phyloP scores from a whole-genome alignment of 2,113 vertebrate species.

The Ageneiosus marmoratus region DNA sequence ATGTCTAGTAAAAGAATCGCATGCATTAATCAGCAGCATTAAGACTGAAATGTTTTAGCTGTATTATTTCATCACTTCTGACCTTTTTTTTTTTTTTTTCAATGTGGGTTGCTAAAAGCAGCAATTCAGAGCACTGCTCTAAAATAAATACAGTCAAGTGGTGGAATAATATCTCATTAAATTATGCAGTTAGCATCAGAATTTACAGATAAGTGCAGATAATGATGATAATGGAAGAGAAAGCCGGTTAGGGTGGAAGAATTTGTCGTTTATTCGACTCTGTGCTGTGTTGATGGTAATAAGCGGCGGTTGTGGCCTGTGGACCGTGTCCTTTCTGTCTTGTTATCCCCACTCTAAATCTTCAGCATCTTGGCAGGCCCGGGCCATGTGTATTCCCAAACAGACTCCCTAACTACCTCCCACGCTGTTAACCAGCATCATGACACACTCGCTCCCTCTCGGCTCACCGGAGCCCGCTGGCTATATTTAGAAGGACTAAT shows the following conservation, averaged over 20 bases:
- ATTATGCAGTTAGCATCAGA: neutral
- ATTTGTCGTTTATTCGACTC: constrained; percentile 30
- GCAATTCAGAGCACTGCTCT: neutral
- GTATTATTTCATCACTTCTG: neutral
- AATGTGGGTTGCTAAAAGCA: neutral
- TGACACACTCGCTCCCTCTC: constrained; percentile 28
- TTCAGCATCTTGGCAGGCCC: constrained; percentile 57
- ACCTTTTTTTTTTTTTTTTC: neutral
- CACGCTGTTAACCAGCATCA: constrained; percentile 32
- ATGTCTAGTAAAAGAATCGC: neutral
- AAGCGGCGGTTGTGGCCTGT: constrained; percentile 48
- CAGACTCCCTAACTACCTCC: constrained; percentile 50
- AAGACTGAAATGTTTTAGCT: neutral
- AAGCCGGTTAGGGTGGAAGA: neutral
- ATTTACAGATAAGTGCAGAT: constrained; percentile 37
- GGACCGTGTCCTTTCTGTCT: constrained; percentile 60
- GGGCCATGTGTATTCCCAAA: constrained; percentile 60
- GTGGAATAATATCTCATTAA: constrained; percentile 5
- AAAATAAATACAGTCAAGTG: constrained; percentile 9
- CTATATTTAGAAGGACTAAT: constrained; percentile 64
- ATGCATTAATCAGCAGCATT: neutral
- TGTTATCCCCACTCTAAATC: constrained; percentile 59
- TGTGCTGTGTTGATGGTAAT: constrained; percentile 51
- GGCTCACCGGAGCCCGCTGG: constrained; percentile 21
- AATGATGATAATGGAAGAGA: constrained; percentile 36